These are phyloP conservation scores for Armadillidium nasatum DNA, from an alignment of 1,140 invertebrate species.

Conservation along the genomic window DNA sequence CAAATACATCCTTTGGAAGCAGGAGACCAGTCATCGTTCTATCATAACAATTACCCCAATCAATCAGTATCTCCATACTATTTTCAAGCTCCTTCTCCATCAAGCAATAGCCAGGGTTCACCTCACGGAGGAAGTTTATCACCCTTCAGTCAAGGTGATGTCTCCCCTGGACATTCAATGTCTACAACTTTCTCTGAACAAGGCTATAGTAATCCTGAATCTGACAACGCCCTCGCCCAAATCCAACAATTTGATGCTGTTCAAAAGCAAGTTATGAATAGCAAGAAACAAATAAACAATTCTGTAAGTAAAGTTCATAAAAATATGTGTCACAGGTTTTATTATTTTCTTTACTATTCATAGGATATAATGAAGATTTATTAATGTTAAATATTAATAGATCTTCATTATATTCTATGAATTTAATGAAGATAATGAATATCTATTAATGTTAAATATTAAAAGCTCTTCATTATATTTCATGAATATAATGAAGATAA, in stretches of 20 bases:
- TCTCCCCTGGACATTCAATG: not conserved
- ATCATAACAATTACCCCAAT: not conserved
- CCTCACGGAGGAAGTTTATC: not conserved
- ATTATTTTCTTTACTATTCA: no score
- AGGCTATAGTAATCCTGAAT: not conserved
- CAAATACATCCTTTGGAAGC: not conserved
- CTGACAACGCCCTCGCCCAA: not conserved
- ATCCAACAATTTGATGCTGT: not conserved
- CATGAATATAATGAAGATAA: no score
- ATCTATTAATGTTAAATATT: no score
- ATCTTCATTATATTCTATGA: no score
- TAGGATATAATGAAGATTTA: no score
- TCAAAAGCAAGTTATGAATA: not conserved
- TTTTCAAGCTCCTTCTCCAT: not conserved
- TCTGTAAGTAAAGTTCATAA: no score
- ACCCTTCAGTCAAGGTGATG: not conserved
- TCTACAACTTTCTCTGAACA: not conserved
- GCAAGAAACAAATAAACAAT: not conserved
- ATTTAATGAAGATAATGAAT: no score
- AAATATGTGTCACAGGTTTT: no score
- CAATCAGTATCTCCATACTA: not conserved
- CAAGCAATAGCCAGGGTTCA: not conserved
- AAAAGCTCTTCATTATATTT: no score
- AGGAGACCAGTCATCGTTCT: not conserved
- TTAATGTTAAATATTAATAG: no score